Conservation (phyloP, 2,113 vertebrate genomes). For the Anseranas semipalmata region DNA sequence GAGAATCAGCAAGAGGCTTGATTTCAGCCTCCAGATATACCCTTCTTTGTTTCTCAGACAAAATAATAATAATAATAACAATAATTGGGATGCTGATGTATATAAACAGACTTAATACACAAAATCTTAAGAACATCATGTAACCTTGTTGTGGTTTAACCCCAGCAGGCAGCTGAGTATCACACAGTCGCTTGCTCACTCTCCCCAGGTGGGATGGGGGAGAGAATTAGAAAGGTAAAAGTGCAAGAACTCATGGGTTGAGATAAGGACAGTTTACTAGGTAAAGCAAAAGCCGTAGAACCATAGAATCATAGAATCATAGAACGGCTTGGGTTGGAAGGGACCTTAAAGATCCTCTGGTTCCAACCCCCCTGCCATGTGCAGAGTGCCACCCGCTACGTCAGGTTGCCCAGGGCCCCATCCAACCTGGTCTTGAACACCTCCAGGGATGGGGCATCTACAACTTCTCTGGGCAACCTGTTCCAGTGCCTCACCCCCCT, state of each 20-base stretch:
- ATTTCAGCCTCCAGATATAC: constrained; percentile 63
- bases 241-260: background rate
- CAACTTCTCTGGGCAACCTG: too few species aligned
- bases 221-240: background rate
- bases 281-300: background rate
- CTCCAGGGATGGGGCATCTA: too few species aligned
- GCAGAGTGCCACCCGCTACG: too few species aligned
- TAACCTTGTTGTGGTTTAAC: background rate
- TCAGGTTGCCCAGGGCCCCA: too few species aligned
- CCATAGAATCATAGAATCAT: too few species aligned
- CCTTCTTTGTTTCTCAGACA: constrained; percentile 48
- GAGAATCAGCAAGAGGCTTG: constrained; percentile 67
- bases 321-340: too few species aligned
- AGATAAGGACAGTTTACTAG: background rate
- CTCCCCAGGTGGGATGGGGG: background rate
- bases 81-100: constrained; percentile 48
- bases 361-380: too few species aligned
- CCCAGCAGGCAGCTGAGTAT: background rate
- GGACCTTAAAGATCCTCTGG: too few species aligned
- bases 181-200: background rate
- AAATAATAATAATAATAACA: constrained; percentile 31
- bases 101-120: constrained; percentile 42
- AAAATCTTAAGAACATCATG: constrained; percentile 18
- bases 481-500: too few species aligned
- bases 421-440: too few species aligned